Evolutionary conservation across 1,140 invertebrate genomes (phyloP).

Genomic region (Drosophila asahinai): DNA sequence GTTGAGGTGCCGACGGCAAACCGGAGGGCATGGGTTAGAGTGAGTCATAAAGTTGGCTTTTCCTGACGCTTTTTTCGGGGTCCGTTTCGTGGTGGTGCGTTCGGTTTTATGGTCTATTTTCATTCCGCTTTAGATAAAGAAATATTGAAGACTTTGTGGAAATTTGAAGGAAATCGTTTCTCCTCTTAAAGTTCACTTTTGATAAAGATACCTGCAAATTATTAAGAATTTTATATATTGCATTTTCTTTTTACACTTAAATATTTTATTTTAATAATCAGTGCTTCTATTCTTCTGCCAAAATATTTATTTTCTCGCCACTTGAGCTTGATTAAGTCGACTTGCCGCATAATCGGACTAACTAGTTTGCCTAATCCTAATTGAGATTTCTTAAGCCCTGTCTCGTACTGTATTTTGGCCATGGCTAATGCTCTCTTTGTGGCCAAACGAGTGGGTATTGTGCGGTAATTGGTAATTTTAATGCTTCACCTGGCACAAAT

Average conservation of each 20-base stretch:
- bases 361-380: conserved; percentile 44
- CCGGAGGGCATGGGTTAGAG: conserved; percentile 7
- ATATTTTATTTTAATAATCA: too few relatives aligned
- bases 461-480: conserved; percentile 73
- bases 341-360: conserved; percentile 29
- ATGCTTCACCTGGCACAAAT: conserved; percentile 78
- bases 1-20: conserved; percentile 18
- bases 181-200: not conserved
- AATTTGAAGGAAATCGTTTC: not conserved
- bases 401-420: not conserved
- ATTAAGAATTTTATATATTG: not conserved
- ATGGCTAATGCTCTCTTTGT: conserved; percentile 31
- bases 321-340: conserved; percentile 27
- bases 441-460: conserved; percentile 49
- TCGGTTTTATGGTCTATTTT: conserved; percentile 22
- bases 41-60: conserved; percentile 53
- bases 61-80: conserved; percentile 19
- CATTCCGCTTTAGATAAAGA: conserved; percentile 1
- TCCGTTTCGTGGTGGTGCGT: not conserved
- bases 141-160: not conserved
- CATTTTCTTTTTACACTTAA: not conserved
- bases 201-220: not conserved
- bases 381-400: conserved; percentile 40
- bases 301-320: not conserved
- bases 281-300: not conserved